These are phyloP conservation scores for Hyalella azteca DNA, from an alignment of 2,888 invertebrate species.

Conservation along the genomic window DNA sequence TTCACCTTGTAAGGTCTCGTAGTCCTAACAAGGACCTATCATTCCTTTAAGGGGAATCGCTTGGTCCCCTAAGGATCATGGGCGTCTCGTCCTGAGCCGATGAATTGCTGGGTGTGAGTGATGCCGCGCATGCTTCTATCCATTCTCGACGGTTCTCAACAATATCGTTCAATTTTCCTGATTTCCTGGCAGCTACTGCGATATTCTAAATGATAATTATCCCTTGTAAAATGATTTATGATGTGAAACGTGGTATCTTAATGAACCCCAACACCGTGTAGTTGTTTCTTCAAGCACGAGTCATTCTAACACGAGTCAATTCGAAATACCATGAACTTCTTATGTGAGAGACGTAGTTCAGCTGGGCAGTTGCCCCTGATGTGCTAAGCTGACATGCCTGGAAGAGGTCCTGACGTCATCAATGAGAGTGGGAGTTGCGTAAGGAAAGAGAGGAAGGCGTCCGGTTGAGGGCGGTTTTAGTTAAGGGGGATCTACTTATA, in stretches of 20 bases:
- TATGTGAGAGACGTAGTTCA: too few relatives aligned
- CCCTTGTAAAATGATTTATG: too few relatives aligned
- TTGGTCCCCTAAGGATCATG: background rate
- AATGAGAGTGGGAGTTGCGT: conserved; percentile 27
- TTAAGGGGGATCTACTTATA: conserved; percentile 28
- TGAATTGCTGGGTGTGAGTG: conserved; percentile 26
- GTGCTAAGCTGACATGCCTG: background rate
- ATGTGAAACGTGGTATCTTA: too few relatives aligned
- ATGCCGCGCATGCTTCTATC: conserved; percentile 1
- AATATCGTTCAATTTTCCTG: too few relatives aligned
- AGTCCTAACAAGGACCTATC: background rate
- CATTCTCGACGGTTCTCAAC: too few relatives aligned
- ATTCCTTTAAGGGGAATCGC: background rate
- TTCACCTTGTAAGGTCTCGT: background rate
- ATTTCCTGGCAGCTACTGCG: too few relatives aligned
- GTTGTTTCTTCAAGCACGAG: too few relatives aligned
- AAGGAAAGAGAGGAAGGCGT: conserved; percentile 9
- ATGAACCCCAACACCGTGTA: too few relatives aligned
- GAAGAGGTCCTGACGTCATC: conserved; percentile 8
- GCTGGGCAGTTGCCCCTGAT: too few relatives aligned
- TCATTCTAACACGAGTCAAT: too few relatives aligned
- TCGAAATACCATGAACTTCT: too few relatives aligned
- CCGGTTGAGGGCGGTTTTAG: background rate
- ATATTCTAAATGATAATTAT: too few relatives aligned
- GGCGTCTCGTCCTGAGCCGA: conserved; percentile 21